Base-by-base conservation (phyloP, 2,888 invertebrate species). In the Melikaiella ostensackeni region DNA sequence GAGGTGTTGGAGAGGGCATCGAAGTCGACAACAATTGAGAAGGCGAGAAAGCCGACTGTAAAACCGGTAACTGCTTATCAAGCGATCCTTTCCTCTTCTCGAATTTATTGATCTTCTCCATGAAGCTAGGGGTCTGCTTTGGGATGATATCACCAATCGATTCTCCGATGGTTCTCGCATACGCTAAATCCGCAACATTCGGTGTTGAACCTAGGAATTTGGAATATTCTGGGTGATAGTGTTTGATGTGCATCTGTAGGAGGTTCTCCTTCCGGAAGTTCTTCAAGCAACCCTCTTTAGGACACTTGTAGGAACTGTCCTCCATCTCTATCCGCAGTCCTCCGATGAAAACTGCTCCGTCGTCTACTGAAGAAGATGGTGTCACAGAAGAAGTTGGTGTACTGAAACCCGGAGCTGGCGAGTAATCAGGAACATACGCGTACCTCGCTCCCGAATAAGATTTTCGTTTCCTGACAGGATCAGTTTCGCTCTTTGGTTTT, bases 221-320 rank as follows among this genome's bases (percentile, higher is more conserved):
- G 2, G 94, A 94, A 78, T 96, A 93, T 82, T 97, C 96, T 2
- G 95, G 94, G 91, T 98, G 98, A 91, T 98, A 98, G 91, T 98
- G 98, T 88, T 98, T 98, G 61, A 98, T 96, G 89, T 98, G 98
- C 95, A 98, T 98, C 92, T 96, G 96, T 11, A 98, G 92, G 74
- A 98, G 94, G 81, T 96, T 97, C 88, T 98, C 97, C 89, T 98
- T 98, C 7, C 98, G 94, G 89, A 98, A 98, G 85, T 95, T 96
- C 91, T 98, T 98, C 74, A 94, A 94, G 89, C 98, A 98, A 1
- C 95, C 95, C 80, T 96, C 95, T 70, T 96, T 95, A 0, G 97
- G 97, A 88, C 97, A 97, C 46, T 93, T 93, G 83, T 92, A 94
- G 19, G 92, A 92, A 80, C 93, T 96, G 75, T 96, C 95, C 73